Base-by-base conservation (phyloP, 2,888 invertebrate species). In the Limnephilus auricula region DNA sequence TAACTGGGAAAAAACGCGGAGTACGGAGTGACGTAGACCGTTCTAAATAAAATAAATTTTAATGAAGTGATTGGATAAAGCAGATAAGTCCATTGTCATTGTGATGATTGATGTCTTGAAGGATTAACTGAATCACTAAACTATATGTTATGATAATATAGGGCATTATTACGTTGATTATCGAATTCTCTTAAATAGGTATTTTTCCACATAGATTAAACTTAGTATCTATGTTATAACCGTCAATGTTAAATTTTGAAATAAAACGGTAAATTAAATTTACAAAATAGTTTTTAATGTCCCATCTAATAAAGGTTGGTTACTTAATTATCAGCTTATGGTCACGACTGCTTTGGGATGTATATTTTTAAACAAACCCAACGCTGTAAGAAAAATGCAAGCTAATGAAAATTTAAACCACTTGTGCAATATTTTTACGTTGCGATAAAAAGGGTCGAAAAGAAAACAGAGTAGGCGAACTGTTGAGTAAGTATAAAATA, bases 401-500 rank as follows among this genome's bases (percentile, higher is more conserved):
- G 25, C 9, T 5, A 65, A 65, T 65, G 65, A 65, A 25, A 65
- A 65, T 65, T 65, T 9, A n/a, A 65, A 65, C n/a, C 65, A n/a
- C 65, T 65, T n/a, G 9, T 65, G 65, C 65, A n/a, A 65, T 25
- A n/a, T 25, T 65, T 65, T 65, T n/a, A 65, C n/a, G 4, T 25
- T 5, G 65, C 65, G 65, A 65, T 25, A 25, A 65, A 65, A 65
- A 65, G 65, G 65, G 65, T 65, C 65, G 65, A 65, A n/a, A 65
- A 65, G 65, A 65, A 65, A 65, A n/a, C 65, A 25, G 65, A 9
- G 65, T 80, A 31, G 31, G 80, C 80, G 18, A 80, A 80, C 32
- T 32, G 32, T 80, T 31, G 30, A 80, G 30, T 80, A 32, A 32
- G 80, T 32, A 84, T 34, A 84, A 84, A 84, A 32, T 34, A 84